Percentiles rank a stretch among this genome's conserved stretches.
Conservation (phyloP, 2,113 vertebrate species). For the Nannospalax galili region DNA sequence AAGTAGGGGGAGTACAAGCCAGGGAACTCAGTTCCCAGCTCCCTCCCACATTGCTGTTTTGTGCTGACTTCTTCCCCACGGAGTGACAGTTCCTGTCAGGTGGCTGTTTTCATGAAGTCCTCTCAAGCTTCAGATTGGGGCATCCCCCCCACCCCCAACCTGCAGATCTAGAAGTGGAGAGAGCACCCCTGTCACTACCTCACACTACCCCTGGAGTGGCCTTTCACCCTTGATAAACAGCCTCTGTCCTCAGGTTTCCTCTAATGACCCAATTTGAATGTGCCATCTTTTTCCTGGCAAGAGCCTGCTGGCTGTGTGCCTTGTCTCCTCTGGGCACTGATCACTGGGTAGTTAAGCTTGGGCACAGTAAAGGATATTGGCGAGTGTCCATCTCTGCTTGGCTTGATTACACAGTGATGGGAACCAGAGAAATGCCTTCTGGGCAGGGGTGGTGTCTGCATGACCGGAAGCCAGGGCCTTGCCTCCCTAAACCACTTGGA, state of each 20-base stretch:
- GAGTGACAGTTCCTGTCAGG: not conserved
- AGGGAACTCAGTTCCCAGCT: not conserved
- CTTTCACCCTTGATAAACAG: not conserved
- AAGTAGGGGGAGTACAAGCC: rapidly evolving
- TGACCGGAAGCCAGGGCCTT: slow-evolving; percentile 21
- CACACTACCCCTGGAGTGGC: not conserved
- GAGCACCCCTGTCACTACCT: not conserved
- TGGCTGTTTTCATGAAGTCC: not conserved
- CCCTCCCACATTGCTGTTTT: not conserved
- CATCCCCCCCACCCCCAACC: not conserved
- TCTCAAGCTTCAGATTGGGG: not conserved
- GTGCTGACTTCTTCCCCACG: not conserved
- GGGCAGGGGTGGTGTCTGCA: slow-evolving; percentile 5
- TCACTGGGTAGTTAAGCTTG: not conserved
- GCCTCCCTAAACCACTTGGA: slow-evolving; percentile 50
- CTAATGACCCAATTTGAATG: not conserved
- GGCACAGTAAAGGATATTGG: slow-evolving; percentile 16
- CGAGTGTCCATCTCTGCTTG: not conserved
- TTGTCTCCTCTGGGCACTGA: slow-evolving; percentile 2
- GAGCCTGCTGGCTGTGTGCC: not conserved
- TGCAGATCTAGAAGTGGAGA: not conserved
- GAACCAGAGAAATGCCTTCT: slow-evolving; percentile 49
- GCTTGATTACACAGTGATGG: slow-evolving; percentile 5
- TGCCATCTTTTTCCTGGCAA: slow-evolving; percentile 29
- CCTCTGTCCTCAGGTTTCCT: not conserved